These are phyloP conservation scores for Equus quagga DNA, from an alignment of 2,113 vertebrate genomes.

Conservation along the genomic window DNA sequence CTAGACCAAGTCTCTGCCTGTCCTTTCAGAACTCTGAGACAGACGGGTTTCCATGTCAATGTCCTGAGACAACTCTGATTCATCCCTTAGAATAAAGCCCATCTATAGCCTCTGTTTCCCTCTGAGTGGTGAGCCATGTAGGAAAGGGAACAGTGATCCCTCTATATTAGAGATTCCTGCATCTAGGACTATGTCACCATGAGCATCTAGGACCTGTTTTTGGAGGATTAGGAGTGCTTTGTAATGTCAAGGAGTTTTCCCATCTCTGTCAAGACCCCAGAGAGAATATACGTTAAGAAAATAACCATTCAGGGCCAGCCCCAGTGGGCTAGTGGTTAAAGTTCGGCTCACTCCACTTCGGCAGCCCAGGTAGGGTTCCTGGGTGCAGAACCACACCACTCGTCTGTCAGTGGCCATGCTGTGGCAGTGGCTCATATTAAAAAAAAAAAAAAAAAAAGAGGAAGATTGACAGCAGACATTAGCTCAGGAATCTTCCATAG, in stretches of 20 bases:
- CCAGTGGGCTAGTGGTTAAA: too few relatives aligned
- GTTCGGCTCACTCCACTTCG: too few relatives aligned
- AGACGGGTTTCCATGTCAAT: rapidly evolving
- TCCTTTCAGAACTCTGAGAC: not conserved
- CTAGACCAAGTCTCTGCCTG: too few relatives aligned
- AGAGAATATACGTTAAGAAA: not conserved
- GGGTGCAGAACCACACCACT: too few relatives aligned
- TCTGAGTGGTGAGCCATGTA: not conserved
- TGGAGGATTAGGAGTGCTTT: not conserved
- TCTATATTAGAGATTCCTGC: not conserved
- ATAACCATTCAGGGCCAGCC: not conserved
- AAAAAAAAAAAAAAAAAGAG: too few relatives aligned
- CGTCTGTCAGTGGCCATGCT: too few relatives aligned
- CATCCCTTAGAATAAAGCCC: not conserved
- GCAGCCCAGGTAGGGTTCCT: too few relatives aligned
- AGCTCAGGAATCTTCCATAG: too few relatives aligned
- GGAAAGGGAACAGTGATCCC: too few relatives aligned
- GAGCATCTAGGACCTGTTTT: not conserved
- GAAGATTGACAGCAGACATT: too few relatives aligned
- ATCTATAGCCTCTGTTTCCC: not conserved
- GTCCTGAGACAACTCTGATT: not conserved
- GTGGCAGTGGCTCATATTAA: too few relatives aligned
- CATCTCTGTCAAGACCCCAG: not conserved
- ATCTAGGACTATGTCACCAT: too few relatives aligned
- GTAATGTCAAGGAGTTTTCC: not conserved